Evolutionary conservation across 2,888 invertebrate species (phyloP).

Genomic region (Rotaria sp.): DNA sequence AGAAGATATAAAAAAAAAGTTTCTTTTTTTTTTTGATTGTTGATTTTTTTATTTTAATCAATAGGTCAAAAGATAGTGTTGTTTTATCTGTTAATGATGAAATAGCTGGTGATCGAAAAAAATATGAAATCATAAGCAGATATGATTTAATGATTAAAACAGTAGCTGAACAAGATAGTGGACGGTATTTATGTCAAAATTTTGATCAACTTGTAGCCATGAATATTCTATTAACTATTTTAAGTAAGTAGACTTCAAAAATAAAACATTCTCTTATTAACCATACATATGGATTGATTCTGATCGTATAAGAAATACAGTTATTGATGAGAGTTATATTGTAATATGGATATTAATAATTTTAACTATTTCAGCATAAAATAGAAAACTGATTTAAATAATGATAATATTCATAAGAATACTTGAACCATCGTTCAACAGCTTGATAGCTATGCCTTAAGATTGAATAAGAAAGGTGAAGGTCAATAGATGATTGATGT

Average conservation of each 20-base stretch:
- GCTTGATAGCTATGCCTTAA: background rate
- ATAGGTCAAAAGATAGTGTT: background rate
- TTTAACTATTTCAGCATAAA: no score
- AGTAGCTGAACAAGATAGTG: background rate
- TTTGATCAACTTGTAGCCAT: background rate
- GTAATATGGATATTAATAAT: no score
- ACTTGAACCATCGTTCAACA: background rate
- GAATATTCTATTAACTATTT: background rate
- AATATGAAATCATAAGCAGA: background rate
- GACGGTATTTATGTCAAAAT: constrained; percentile 28
- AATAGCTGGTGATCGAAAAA: background rate
- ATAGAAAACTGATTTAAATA: no score
- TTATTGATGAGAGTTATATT: no score
- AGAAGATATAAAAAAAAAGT: background rate
- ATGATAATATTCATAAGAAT: no score
- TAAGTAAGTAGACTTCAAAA: background rate
- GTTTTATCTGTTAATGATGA: background rate
- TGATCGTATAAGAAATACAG: no score
- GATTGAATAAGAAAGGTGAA: background rate
- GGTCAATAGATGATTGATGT: background rate
- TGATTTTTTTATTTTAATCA: background rate
- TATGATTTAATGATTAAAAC: constrained; percentile 16
- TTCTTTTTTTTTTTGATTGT: background rate
- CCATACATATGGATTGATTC: no score
- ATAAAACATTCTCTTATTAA: no score